phyloP scores from a whole-genome alignment of 2,113 vertebrate species.

The Phylloscopus trochilus region DNA sequence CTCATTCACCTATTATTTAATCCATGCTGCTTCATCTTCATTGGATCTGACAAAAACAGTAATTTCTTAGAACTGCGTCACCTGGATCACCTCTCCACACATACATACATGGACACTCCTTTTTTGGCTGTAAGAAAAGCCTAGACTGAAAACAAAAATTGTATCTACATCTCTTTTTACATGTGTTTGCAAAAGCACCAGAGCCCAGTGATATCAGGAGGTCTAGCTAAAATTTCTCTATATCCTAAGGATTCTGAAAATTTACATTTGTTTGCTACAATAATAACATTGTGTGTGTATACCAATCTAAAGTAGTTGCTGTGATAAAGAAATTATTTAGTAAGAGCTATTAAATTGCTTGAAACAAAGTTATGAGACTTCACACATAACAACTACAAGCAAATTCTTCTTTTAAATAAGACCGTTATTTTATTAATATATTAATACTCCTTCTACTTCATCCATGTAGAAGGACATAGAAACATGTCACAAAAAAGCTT shows the following conservation, averaged over 20 bases:
- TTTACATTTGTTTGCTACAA: not conserved
- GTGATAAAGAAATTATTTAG: not conserved
- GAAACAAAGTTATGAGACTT: not conserved
- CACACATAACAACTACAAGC: not conserved
- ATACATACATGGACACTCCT: accelerated
- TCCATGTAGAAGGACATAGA: not conserved
- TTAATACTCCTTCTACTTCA: not conserved
- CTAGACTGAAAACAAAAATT: not conserved
- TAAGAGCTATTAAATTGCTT: not conserved
- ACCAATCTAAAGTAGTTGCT: not conserved
- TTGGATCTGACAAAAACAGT: not conserved
- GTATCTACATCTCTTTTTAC: not conserved
- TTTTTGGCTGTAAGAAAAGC: not conserved
- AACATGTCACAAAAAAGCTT: not conserved
- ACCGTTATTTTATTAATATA: not conserved
- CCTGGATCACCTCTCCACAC: not conserved
- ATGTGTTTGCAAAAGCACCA: not conserved
- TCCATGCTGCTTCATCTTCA: not conserved
- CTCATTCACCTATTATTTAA: not conserved
- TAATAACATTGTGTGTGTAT: not conserved
- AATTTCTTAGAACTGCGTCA: not conserved
- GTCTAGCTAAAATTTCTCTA: not conserved
- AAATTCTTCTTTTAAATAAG: not conserved
- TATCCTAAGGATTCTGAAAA: not conserved
- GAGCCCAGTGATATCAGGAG: not conserved